Evolutionary conservation across 2,113 vertebrate species (phyloP).

Genomic region (Megaleporinus macrocephalus): DNA sequence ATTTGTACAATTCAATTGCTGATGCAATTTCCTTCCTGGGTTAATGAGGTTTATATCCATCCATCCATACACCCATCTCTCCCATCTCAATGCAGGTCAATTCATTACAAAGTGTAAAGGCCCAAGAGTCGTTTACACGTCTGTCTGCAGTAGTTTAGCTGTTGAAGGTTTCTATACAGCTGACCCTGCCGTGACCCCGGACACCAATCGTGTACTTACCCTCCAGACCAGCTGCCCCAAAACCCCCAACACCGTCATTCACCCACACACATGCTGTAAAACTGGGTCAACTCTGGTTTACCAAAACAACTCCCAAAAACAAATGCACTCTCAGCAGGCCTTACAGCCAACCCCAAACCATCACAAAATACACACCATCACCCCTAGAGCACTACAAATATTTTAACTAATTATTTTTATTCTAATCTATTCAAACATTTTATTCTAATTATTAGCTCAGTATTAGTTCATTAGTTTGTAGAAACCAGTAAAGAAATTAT

Average conservation of each 20-base stretch:
- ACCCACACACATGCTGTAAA: slow-evolving; percentile 45
- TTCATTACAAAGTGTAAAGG: neutral
- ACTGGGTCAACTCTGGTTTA: slow-evolving; percentile 61
- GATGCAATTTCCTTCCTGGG: no score
- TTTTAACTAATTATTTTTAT: no score
- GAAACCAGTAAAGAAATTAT: no score
- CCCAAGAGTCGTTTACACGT: neutral
- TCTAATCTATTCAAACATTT: no score
- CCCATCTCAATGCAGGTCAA: neutral
- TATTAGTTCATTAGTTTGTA: no score
- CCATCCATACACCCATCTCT: neutral
- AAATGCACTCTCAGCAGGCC: slow-evolving; percentile 11
- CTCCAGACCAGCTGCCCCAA: slow-evolving; percentile 68
- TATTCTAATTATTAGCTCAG: no score
- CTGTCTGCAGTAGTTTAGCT: neutral
- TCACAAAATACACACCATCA: slow-evolving; percentile 6
- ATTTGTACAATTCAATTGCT: no score
- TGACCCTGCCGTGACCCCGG: slow-evolving; percentile 67
- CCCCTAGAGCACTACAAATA: neutral
- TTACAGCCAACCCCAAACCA: slow-evolving; percentile 5
- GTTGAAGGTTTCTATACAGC: slow-evolving; percentile 27
- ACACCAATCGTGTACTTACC: slow-evolving; percentile 70
- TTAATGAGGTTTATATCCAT: neutral
- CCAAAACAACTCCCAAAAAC: slow-evolving; percentile 53
- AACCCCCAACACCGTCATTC: slow-evolving; percentile 49